Conservation (phyloP, 1,140 invertebrate genomes). For the Condylostylus longicornis region DNA sequence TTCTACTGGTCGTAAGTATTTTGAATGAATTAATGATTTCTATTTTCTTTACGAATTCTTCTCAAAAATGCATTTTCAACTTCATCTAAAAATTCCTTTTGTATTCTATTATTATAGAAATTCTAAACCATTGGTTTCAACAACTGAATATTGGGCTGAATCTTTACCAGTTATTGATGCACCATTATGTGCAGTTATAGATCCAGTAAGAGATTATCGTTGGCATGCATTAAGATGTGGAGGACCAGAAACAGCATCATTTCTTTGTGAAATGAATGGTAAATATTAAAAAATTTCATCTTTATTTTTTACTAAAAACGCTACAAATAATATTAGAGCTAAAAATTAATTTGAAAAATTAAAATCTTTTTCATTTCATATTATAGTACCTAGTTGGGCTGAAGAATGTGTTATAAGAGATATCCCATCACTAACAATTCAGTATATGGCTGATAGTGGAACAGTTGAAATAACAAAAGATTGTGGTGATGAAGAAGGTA, state of each 20-base stretch:
- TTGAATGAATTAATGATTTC: neutral
- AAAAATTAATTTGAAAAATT: too few species aligned
- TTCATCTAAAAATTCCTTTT: neutral
- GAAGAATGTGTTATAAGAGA: conserved; percentile 49
- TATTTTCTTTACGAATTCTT: neutral
- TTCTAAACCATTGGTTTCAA: conserved; percentile 39
- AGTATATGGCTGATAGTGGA: conserved; percentile 58
- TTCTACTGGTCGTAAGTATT: conserved; percentile 57
- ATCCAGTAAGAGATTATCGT: conserved; percentile 51
- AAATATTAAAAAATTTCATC: conserved; percentile 14
- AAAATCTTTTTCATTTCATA: conserved; percentile 1
- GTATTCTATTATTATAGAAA: conserved; percentile 14
- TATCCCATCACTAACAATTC: conserved; percentile 49
- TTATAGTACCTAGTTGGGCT: conserved; percentile 52
- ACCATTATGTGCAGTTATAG: conserved; percentile 48
- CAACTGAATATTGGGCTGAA: conserved; percentile 49
- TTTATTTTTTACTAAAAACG: too few species aligned
- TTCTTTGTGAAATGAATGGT: conserved; percentile 60
- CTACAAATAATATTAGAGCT: too few species aligned
- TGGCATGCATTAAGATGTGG: conserved; percentile 54
- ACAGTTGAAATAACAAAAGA: conserved; percentile 75
- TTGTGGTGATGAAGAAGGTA: conserved; percentile 67
- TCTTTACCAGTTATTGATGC: conserved; percentile 33
- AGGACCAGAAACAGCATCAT: conserved; percentile 53
- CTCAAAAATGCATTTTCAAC: neutral